A percentile compares a stretch with the other conserved stretches of the same genome.
These are phyloP conservation scores for Tethya wilhelma DNA, from an alignment of 37 sponge, comb jelly and placozoan genomes.

Conservation along the genomic window DNA sequence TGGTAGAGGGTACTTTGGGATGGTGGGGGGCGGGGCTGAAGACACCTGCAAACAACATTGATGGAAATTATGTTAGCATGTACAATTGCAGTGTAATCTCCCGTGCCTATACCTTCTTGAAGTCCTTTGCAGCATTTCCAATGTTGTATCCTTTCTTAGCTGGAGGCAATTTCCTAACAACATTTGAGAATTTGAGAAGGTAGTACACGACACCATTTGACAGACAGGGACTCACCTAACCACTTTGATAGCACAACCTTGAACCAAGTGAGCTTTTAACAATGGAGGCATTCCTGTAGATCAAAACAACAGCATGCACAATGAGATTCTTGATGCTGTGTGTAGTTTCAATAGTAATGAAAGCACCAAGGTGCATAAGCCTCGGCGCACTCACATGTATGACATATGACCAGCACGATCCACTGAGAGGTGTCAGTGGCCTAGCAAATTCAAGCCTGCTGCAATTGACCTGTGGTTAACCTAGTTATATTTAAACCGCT, in stretches of 20 bases:
- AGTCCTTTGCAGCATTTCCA: slow-evolving; percentile 52
- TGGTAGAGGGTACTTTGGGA: slow-evolving; percentile 62
- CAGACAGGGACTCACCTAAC: slow-evolving; percentile 59
- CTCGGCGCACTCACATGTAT: too few relatives aligned
- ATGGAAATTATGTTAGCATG: not conserved
- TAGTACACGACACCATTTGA: too few relatives aligned
- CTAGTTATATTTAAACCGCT: too few relatives aligned
- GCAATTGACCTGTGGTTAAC: too few relatives aligned
- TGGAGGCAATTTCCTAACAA: slow-evolving; percentile 25
- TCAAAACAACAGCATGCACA: not conserved
- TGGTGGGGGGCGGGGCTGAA: slow-evolving; percentile 55
- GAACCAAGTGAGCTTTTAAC: slow-evolving; percentile 37
- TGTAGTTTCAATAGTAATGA: not conserved
- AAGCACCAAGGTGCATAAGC: too few relatives aligned
- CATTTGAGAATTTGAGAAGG: too few relatives aligned
- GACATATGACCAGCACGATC: too few relatives aligned
- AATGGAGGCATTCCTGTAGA: slow-evolving; percentile 62
- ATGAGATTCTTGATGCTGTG: too few relatives aligned
- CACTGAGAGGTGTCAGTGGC: too few relatives aligned
- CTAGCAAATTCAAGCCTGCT: too few relatives aligned
- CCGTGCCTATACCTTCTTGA: slow-evolving; percentile 51
- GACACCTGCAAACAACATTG: slow-evolving; percentile 31
- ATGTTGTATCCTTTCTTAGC: slow-evolving; percentile 14
- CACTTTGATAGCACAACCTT: slow-evolving; percentile 25
- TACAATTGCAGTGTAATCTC: not conserved